Percentiles rank a stretch among this genome's conserved stretches.
Conservation (phyloP, 2,797 vertebrate genomes). For the Macropus fuliginosus region DNA sequence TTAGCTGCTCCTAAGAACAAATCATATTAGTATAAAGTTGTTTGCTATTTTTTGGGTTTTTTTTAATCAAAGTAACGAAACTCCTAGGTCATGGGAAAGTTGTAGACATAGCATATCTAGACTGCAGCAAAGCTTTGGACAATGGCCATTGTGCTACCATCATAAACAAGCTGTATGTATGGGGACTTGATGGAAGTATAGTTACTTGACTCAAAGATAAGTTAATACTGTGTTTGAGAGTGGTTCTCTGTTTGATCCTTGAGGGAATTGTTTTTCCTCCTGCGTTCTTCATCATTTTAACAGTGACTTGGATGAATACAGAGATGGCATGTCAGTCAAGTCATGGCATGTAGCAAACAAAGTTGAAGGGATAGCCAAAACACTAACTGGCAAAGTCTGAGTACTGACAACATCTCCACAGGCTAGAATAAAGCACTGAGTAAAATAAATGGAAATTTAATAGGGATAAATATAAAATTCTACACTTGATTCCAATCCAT, state of each 20-base stretch:
- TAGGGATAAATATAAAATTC: background rate
- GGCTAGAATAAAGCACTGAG: background rate
- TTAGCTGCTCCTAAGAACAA: background rate
- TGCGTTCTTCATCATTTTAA: background rate
- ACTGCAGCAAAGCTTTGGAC: background rate
- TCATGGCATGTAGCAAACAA: background rate
- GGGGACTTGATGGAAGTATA: background rate
- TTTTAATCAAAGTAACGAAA: background rate
- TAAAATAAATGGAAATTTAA: background rate
- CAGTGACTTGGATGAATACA: background rate
- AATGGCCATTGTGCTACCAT: background rate
- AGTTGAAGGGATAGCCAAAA: background rate
- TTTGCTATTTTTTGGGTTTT: background rate
- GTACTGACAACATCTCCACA: background rate
- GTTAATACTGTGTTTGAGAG: background rate
- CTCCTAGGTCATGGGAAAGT: background rate
- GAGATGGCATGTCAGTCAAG: background rate
- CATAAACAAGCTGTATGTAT: background rate
- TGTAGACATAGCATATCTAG: background rate
- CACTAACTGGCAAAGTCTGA: background rate
- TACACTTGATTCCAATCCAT: background rate
- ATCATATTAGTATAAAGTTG: background rate
- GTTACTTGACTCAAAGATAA: background rate
- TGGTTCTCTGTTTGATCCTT: background rate
- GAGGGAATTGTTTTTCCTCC: background rate